These are phyloP conservation scores for Diadema setosum DNA, from an alignment of 35 echinoderm and acorn worm genomes.

Conservation along the genomic window DNA sequence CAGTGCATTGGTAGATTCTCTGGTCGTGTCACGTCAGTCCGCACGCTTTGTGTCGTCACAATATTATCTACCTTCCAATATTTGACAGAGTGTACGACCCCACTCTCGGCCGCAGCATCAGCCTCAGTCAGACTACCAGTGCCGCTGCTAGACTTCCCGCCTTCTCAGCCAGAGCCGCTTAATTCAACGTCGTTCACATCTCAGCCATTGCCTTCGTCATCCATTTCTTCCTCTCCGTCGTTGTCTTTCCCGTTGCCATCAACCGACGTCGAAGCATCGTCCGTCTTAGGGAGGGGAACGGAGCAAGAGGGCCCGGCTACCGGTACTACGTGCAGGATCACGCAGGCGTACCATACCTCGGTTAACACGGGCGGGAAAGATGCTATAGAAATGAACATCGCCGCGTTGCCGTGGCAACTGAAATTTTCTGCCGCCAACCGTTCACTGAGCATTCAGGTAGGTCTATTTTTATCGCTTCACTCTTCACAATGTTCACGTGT, in stretches of 20 bases:
- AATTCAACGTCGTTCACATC: too few species aligned
- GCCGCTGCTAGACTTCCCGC: too few species aligned
- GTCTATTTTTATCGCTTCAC: too few species aligned
- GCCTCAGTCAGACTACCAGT: too few species aligned
- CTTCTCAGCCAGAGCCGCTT: too few species aligned
- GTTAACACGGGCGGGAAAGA: neutral
- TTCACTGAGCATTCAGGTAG: neutral
- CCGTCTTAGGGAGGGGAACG: neutral
- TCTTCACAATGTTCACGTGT: too few species aligned
- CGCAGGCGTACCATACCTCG: neutral
- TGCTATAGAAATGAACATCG: slow-evolving; percentile 1
- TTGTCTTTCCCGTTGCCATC: neutral
- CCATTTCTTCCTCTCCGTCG: neutral
- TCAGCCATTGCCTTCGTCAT: neutral
- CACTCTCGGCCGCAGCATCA: too few species aligned
- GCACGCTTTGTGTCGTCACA: too few species aligned
- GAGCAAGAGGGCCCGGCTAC: neutral
- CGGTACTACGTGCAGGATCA: neutral
- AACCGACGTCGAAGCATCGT: neutral
- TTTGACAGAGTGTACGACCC: too few species aligned
- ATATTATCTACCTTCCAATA: too few species aligned
- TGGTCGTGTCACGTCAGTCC: too few species aligned
- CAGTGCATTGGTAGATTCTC: too few species aligned
- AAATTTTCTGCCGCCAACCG: neutral
- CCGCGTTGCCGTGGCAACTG: neutral